Evolutionary conservation across 2,888 invertebrate genomes (phyloP).

Genomic region (Heteromurus nitidus): DNA sequence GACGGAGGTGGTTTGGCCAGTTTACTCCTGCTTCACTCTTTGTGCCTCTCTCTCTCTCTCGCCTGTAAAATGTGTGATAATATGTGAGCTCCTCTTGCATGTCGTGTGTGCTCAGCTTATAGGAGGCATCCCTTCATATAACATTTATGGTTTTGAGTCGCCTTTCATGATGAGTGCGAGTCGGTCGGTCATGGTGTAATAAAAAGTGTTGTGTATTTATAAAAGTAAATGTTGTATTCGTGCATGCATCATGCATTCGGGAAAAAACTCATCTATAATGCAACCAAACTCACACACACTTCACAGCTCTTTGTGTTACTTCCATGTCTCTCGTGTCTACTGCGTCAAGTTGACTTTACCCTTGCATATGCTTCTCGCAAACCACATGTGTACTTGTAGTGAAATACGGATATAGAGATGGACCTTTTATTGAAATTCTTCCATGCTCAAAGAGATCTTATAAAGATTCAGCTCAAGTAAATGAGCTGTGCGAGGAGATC

Average conservation of each 20-base stretch:
- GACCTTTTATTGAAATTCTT: too few relatives aligned
- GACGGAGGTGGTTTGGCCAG: slow-evolving; percentile 64
- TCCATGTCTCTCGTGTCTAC: too few relatives aligned
- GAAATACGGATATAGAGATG: too few relatives aligned
- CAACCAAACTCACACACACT: not conserved
- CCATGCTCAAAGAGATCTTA: too few relatives aligned
- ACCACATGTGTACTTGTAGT: too few relatives aligned
- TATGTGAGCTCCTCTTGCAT: too few relatives aligned
- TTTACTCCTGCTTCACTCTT: slow-evolving; percentile 39
- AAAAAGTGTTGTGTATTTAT: slow-evolving; percentile 13
- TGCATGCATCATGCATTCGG: too few relatives aligned
- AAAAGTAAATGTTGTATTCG: not conserved
- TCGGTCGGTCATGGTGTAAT: slow-evolving; percentile 15
- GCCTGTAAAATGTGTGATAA: slow-evolving; percentile 42
- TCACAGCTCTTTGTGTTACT: not conserved
- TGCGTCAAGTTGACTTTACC: too few relatives aligned
- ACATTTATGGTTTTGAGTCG: not conserved
- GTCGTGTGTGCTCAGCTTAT: slow-evolving; percentile 15
- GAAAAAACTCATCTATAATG: too few relatives aligned
- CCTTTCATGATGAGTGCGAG: not conserved
- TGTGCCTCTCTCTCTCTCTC: slow-evolving; percentile 37
- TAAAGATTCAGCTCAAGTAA: too few relatives aligned
- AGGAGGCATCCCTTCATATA: not conserved
- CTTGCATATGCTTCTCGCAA: too few relatives aligned
- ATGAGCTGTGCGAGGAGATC: too few relatives aligned